Conservation (phyloP, 2,888 invertebrate genomes). For the Hyposoter didymator region DNA sequence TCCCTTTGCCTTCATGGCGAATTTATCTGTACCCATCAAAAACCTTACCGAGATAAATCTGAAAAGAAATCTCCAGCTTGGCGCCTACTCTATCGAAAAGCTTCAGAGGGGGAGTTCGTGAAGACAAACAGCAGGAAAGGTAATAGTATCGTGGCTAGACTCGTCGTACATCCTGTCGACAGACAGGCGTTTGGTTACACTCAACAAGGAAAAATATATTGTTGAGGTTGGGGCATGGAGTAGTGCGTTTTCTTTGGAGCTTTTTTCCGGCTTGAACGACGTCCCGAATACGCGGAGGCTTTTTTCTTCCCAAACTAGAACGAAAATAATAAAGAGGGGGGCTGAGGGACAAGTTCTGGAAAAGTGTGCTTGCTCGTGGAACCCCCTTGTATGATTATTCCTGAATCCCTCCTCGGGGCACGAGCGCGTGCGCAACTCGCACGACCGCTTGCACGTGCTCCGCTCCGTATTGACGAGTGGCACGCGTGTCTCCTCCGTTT, state of each 20-base stretch:
- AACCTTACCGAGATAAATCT: not conserved
- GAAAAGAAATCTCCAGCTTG: not conserved
- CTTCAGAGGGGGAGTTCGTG: not conserved
- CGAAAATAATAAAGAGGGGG: slow-evolving; percentile 43
- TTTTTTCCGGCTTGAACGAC: slow-evolving; percentile 37
- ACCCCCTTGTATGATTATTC: slow-evolving; percentile 55
- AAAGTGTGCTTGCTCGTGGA: slow-evolving; percentile 19
- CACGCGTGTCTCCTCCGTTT: slow-evolving; percentile 38
- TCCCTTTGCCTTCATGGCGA: not conserved
- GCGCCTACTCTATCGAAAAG: not conserved
- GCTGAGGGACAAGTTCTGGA: not conserved
- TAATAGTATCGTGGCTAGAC: slow-evolving; percentile 4
- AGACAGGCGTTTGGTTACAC: slow-evolving; percentile 34
- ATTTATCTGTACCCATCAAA: not conserved
- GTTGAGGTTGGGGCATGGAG: not conserved
- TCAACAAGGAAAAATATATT: slow-evolving; percentile 26
- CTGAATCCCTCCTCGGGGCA: slow-evolving; percentile 23
- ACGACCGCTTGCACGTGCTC: slow-evolving; percentile 53
- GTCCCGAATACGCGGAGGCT: not conserved
- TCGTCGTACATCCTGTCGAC: slow-evolving; percentile 44
- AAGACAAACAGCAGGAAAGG: not conserved
- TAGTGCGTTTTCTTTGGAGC: slow-evolving; percentile 34
- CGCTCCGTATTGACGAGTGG: slow-evolving; percentile 53
- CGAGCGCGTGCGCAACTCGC: slow-evolving; percentile 51
- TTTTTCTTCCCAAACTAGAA: slow-evolving; percentile 23